Percentiles rank a stretch among this genome's conserved stretches.
phyloP scores from a whole-genome alignment of 2,888 invertebrate species.

The Protophormia terraenovae region DNA sequence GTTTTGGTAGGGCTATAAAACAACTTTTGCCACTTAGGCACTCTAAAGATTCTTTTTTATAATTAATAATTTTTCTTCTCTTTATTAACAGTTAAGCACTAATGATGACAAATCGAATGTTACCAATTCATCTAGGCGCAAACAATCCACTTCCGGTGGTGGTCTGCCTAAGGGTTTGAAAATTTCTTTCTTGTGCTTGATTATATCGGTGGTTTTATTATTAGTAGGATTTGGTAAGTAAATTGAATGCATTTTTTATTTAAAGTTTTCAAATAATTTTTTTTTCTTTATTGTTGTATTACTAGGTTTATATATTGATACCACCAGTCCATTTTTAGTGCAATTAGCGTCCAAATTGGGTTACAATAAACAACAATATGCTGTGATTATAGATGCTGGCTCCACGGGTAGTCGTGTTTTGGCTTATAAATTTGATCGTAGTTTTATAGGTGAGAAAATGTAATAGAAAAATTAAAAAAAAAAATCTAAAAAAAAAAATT shows the following conservation, averaged over 20 bases:
- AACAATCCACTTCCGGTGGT: constrained; percentile 69
- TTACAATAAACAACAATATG: constrained; percentile 87
- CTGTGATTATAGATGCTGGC: constrained; percentile 96
- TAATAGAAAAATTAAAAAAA: neutral
- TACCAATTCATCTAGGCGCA: constrained; percentile 71
- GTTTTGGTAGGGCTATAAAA: constrained; percentile 63
- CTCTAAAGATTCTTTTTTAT: neutral
- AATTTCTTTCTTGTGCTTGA: constrained; percentile 79
- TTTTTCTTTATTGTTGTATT: no score
- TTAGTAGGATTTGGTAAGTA: constrained; percentile 79
- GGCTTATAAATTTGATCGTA: constrained; percentile 91
- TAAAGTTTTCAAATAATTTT: neutral
- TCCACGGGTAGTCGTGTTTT: constrained; percentile 94
- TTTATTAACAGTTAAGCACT: constrained; percentile 68
- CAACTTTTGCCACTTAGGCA: neutral
- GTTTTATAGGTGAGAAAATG: constrained; percentile 84
- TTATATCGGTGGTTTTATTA: constrained; percentile 77
- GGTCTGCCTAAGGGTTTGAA: constrained; percentile 77
- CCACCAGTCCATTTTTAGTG: constrained; percentile 84
- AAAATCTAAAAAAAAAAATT: neutral
- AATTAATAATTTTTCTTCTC: constrained; percentile 6
- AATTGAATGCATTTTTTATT: neutral
- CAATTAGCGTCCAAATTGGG: constrained; percentile 88
- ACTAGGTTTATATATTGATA: constrained; percentile 79
- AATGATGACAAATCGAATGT: constrained; percentile 73